Evolutionary conservation across 2,113 vertebrate species (phyloP), one percentile per base, ranked within the genome.

Genomic region (Clarias macrocephalus): DNA sequence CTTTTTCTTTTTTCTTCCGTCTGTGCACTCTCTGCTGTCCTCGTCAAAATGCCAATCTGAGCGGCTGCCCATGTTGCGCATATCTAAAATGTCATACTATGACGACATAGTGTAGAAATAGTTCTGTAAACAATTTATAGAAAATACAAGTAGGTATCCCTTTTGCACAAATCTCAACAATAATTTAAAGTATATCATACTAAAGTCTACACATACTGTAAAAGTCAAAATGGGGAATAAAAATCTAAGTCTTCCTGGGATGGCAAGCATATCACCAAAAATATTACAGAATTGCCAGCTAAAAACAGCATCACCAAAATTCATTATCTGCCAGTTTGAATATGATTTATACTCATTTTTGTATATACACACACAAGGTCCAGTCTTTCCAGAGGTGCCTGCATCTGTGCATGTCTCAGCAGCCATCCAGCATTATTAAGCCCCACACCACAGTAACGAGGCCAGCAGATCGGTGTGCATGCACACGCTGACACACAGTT

Each of bases 361-460:
- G 16, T 7, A 21, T 66, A 80, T 56, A 79, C 80, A 79, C 80
- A 48, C 75, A 80, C 54, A 86, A 66, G 59, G 33, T 28, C 52
- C 79, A 84, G 57, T 76, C 82, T 70, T 83, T 77, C 73, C 57
- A 54, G 62, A 54, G 56, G 56, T 80, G 73, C 59, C 59, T 59
- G 70, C 73, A 60, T 85, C 82, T 84, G 85, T 87, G 62, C 83
- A 42, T 87, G 86, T 87, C 83, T 87, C 85, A 30, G 52, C 0
- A 30, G 54, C 48, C 73, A 83, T 48, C 80, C 84, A 52, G 73
- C 73, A 80, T 88, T 54, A 89, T 89, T 88, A 68, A 86, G 80
- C 57, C 76, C 56, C 85, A 80, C 80, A 48, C 83, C 60, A 19
- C 60, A 86, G 63, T 83, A 85, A 86, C 66, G 84, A 86, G 73